Evolutionary conservation across 2,888 invertebrate species (phyloP), one percentile per base, ranked within the genome.

Genomic region (Clunio marinus): DNA sequence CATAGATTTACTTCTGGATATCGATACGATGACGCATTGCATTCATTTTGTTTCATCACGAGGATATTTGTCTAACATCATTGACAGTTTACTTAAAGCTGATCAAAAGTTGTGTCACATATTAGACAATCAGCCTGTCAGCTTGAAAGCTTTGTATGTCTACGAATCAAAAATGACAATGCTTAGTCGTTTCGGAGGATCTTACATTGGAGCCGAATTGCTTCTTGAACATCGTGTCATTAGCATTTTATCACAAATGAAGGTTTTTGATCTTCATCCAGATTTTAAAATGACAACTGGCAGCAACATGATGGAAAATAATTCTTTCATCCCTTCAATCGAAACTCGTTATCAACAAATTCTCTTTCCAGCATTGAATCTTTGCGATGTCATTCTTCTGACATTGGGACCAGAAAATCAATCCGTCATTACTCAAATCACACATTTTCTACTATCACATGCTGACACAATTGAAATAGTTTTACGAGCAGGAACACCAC

Each of bases 101-200:
- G 90, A 94, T 74, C 84, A 83, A 57, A 83, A 86, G 20, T 77
- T 93, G 4, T 76, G 76, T 7, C 75, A 81, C 75, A 83, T 88
- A n/a, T 74, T 91, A 55, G 86, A 87, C 72, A 84, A 84, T 13
- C 83, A 81, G 71, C 86, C 88, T 0, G 83, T 84, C 60, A 86
- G 86, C 1, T 81, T 94, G 51, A 84, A 89, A 69, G 86, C 88
- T 0, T 78, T 95, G 0, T 95, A 92, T 80, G 84, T 93, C 15
- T 95, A 92, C 78, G 91, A 93, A 77, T 88, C 93, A 0, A 91
- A 92, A 80, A 88, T 95, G 87, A 85, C 89, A 37, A 83, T 91
- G 71, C 81, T 93, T 17, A 82, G 86, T 65, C 83, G 88, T 74
- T 81, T 92, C 73, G 87, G 90, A 0, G 83, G 84, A 5, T 84